phyloP scores from a whole-genome alignment of 2,888 invertebrate genomes.

The Papilio demoleus region DNA sequence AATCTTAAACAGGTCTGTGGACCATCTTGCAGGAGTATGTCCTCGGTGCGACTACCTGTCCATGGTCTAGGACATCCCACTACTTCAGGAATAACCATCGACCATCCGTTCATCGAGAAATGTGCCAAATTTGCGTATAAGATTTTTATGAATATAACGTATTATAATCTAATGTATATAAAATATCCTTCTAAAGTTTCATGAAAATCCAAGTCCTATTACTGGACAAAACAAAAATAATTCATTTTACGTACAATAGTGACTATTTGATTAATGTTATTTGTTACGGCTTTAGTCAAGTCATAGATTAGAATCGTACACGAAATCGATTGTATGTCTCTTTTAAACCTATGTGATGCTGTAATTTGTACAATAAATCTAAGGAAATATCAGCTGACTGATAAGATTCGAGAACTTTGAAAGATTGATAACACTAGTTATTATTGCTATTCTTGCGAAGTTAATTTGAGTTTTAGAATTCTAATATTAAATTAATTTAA shows the following conservation, averaged over 20 bases:
- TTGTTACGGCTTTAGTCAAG: constrained; percentile 5
- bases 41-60: too few relatives aligned
- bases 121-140: too few relatives aligned
- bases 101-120: too few relatives aligned
- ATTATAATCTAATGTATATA: too few relatives aligned
- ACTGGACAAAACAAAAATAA: too few relatives aligned
- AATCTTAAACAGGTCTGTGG: too few relatives aligned
- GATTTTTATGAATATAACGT: too few relatives aligned
- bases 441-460: constrained; percentile 17
- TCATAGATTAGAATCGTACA: constrained; percentile 20
- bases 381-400: constrained; percentile 22
- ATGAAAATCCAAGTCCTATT: too few relatives aligned
- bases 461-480: constrained; percentile 44
- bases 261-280: constrained; percentile 24
- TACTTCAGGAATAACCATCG: too few relatives aligned
- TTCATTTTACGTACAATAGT: constrained; percentile 17
- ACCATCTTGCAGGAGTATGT: too few relatives aligned
- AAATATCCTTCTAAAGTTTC: too few relatives aligned
- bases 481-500: background rate
- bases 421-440: constrained; percentile 26
- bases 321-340: constrained; percentile 7
- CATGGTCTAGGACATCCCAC: too few relatives aligned
- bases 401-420: background rate
- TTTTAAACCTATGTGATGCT: constrained; percentile 14
- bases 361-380: constrained; percentile 29